Percentiles rank a stretch among this genome's conserved stretches.
Evolutionary conservation across 2,888 invertebrate species (phyloP).

Genomic region (Stenolophus ochropezus): DNA sequence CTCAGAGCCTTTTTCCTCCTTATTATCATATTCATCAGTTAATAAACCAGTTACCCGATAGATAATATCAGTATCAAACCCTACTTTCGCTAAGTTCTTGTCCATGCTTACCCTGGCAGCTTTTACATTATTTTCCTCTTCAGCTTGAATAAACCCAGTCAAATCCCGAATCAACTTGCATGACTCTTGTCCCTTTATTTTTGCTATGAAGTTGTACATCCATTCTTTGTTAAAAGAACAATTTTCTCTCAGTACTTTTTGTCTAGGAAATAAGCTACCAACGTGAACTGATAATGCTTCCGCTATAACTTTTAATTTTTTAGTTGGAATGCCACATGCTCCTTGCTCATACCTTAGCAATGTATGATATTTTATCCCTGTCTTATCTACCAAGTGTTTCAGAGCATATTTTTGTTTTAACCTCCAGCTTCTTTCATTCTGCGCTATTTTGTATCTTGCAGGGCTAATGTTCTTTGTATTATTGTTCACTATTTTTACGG

Average conservation of each 20-base stretch:
- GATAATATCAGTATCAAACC: slow-evolving; percentile 9
- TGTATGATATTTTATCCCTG: slow-evolving; percentile 33
- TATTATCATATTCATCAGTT: slow-evolving; percentile 21
- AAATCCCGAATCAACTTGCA: slow-evolving; percentile 6
- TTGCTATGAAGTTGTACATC: slow-evolving; percentile 11
- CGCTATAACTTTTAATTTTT: slow-evolving; percentile 1
- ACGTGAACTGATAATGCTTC: not conserved
- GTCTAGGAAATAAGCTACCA: slow-evolving; percentile 5
- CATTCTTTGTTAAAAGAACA: slow-evolving; percentile 9
- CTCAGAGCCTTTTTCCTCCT: not conserved
- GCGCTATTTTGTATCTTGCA: slow-evolving; percentile 11
- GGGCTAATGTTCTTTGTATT: not conserved
- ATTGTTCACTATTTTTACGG: too few species aligned
- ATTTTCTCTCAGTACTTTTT: slow-evolving; percentile 34
- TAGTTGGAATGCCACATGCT: slow-evolving; percentile 8
- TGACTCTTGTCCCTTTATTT: slow-evolving; percentile 22
- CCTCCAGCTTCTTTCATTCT: slow-evolving; percentile 29
- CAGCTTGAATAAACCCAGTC: not conserved
- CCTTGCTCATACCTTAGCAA: slow-evolving; percentile 24
- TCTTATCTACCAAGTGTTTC: slow-evolving; percentile 11
- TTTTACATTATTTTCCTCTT: slow-evolving; percentile 36
- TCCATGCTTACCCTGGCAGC: slow-evolving; percentile 10
- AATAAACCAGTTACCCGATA: slow-evolving; percentile 11
- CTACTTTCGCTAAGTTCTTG: not conserved
- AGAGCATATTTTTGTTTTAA: slow-evolving; percentile 18